Evolutionary conservation across 2,113 vertebrate species (phyloP).

Genomic region (Meles meles): DNA sequence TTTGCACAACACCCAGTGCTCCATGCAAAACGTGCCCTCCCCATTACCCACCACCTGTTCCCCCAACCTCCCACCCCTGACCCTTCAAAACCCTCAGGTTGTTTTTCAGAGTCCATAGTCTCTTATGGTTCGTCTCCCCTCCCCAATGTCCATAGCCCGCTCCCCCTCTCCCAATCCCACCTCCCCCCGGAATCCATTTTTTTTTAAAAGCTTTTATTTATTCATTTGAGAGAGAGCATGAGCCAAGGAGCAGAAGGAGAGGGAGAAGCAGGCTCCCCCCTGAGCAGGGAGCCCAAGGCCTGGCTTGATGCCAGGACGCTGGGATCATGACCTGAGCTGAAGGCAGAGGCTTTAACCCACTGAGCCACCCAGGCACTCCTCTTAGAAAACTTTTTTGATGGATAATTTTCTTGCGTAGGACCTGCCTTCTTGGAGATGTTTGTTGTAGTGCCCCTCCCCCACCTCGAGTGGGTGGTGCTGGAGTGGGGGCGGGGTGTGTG

Average conservation of each 20-base stretch:
- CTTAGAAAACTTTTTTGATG: not conserved
- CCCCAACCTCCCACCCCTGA: too few relatives aligned
- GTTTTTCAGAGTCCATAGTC: too few relatives aligned
- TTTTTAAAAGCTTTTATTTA: not conserved
- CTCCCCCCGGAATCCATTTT: not conserved
- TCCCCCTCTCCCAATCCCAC: too few relatives aligned
- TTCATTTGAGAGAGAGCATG: not conserved
- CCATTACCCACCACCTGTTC: too few relatives aligned
- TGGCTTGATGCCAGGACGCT: too few relatives aligned
- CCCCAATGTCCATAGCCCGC: too few relatives aligned
- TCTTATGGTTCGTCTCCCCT: too few relatives aligned
- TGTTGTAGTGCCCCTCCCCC: not conserved
- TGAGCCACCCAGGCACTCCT: not conserved
- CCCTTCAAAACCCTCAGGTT: too few relatives aligned
- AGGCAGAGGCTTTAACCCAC: not conserved
- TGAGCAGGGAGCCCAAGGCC: too few relatives aligned
- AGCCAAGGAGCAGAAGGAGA: not conserved
- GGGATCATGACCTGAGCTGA: not conserved
- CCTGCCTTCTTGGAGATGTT: not conserved
- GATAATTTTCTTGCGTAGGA: not conserved
- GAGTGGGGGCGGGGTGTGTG: accelerated
- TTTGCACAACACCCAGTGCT: too few relatives aligned
- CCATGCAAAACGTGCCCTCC: too few relatives aligned
- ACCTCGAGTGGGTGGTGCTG: not conserved
- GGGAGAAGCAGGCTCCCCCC: not conserved